Base-by-base conservation (phyloP, 2,888 invertebrate genomes). In the Operophtera brumata region DNA sequence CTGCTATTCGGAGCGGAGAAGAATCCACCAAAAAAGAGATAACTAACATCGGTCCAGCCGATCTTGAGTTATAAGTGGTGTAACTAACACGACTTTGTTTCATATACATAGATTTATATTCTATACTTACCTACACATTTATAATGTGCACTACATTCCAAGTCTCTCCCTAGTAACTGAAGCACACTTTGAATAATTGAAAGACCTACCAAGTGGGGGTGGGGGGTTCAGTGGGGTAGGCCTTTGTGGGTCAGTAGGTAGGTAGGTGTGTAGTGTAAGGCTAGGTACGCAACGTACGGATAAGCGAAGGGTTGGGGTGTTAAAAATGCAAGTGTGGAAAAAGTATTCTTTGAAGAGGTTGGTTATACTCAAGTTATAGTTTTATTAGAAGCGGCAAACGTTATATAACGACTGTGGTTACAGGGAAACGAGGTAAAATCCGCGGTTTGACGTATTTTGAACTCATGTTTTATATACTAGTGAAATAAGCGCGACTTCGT, bases 101-200 rank as follows among this genome's bases (percentile, higher is more conserved):
- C n/a, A n/a, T n/a, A n/a, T n/a, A n/a, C n/a, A n/a, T n/a, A n/a
- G n/a, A n/a, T n/a, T n/a, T n/a, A n/a, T n/a, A n/a, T n/a, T n/a
- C n/a, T n/a, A n/a, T n/a, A n/a, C n/a, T n/a, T n/a, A n/a, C n/a
- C 20, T 20, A 20, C 4, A 20, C 4, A 20, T 20, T 3, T 4
- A 20, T 20, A 20, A 20, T 3, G 2, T 20, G 20, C 4, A 20
- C 20, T 43, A 39, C 35, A 14, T 34, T 44, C 34, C 28, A 37
- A 39, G 30, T 25, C 41, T 47, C 48, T 47, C 52, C 52, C 48
- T 45, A 40, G 45, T n/a, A 36, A 41, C 65, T 69, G 64, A 66
- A 82, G 80, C 64, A 77, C 78, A 77, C 84, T 87, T 80, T 86
- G 80, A 86, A 86, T 88, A 86, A 88, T 86, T 85, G 82, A 85